Evolutionary conservation across 2,888 invertebrate genomes (phyloP).

Genomic region (Onthophagus sagittarius): DNA sequence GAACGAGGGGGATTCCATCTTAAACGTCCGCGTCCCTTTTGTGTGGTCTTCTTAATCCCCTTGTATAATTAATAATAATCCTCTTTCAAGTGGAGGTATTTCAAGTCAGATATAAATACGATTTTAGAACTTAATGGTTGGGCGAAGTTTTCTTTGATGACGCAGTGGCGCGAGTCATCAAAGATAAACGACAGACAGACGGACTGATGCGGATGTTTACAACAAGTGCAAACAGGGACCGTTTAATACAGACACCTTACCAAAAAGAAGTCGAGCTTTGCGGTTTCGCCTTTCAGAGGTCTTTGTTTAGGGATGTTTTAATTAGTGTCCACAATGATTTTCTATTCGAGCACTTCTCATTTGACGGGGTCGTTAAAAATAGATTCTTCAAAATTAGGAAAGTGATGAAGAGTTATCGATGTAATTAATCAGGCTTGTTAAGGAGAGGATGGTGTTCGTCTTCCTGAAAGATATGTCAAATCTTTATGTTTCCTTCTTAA

Average conservation of each 20-base stretch:
- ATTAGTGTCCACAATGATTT: background rate
- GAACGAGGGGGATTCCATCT: background rate
- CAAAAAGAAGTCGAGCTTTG: background rate
- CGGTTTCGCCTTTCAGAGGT: background rate
- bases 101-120: background rate
- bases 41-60: background rate
- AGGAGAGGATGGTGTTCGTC: background rate
- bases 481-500: background rate
- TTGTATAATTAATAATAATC: background rate
- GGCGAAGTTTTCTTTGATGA: background rate
- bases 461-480: background rate
- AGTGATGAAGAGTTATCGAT: constrained; percentile 1
- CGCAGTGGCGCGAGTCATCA: background rate
- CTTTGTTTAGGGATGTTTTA: constrained; percentile 9
- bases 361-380: constrained; percentile 6
- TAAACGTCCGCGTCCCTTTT: background rate
- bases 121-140: background rate
- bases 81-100: background rate
- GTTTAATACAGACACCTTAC: constrained; percentile 17
- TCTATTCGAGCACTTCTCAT: background rate
- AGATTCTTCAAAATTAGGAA: background rate
- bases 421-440: constrained; percentile 5
- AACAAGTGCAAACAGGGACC: constrained; percentile 10
- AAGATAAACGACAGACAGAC: constrained; percentile 1
- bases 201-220: constrained; percentile 15